These are phyloP conservation scores for Cryptotermes secundus DNA, from an alignment of 1,140 invertebrate species.

Conservation along the genomic window DNA sequence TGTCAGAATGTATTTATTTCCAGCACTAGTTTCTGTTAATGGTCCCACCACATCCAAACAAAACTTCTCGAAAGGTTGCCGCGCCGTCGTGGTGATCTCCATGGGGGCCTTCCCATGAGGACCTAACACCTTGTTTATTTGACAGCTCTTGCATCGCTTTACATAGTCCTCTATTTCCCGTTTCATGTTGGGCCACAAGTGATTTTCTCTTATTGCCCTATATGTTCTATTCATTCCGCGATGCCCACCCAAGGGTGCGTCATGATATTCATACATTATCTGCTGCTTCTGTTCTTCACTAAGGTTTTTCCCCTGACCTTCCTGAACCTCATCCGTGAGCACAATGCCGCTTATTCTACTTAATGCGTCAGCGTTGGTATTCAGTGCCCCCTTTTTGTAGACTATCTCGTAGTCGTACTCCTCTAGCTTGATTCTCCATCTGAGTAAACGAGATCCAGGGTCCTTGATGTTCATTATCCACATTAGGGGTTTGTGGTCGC, in stretches of 20 bases:
- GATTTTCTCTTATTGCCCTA: neutral
- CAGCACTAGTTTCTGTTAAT: slow-evolving; percentile 25
- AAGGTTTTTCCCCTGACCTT: too few species aligned
- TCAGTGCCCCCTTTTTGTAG: slow-evolving; percentile 37
- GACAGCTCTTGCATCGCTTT: too few species aligned
- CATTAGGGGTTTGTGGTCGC: slow-evolving; percentile 46
- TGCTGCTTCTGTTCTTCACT: neutral
- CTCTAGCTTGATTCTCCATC: slow-evolving; percentile 45
- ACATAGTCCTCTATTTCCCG: neutral
- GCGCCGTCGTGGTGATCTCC: slow-evolving; percentile 14
- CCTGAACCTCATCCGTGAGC: too few species aligned
- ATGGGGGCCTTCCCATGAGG: neutral
- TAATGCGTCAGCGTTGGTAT: slow-evolving; percentile 25
- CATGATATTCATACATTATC: slow-evolving; percentile 19
- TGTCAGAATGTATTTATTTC: slow-evolving; percentile 37
- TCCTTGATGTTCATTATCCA: slow-evolving; percentile 45
- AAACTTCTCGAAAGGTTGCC: neutral
- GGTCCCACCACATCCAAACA: slow-evolving; percentile 36
- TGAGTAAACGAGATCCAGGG: slow-evolving; percentile 39
- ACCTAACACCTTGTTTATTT: neutral
- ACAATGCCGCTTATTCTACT: neutral
- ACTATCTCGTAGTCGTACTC: slow-evolving; percentile 42
- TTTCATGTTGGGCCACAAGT: slow-evolving; percentile 14
- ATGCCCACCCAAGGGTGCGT: neutral
- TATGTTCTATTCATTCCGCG: neutral